Conservation (phyloP, 2,888 invertebrate species). For the Pristionchus exspectatus region DNA sequence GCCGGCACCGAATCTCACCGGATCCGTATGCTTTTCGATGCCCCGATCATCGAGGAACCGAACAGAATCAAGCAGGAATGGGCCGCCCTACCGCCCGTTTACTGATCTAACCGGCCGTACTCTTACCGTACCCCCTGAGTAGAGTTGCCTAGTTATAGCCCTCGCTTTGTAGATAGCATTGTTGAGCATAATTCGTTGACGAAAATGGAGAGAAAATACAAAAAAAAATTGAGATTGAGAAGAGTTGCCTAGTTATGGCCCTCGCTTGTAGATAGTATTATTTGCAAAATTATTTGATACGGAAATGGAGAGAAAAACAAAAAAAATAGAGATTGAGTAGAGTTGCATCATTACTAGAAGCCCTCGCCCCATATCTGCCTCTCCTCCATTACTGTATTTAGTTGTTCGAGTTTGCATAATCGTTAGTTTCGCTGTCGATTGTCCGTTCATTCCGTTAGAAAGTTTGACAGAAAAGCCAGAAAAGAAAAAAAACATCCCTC, state of each 20-base stretch:
- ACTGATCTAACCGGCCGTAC: not conserved
- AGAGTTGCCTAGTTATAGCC: constrained; percentile 26
- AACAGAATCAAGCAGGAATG: constrained; percentile 34
- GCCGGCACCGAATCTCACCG: not conserved
- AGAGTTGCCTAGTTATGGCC: constrained; percentile 33
- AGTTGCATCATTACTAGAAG: constrained; percentile 11
- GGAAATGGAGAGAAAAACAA: not conserved
- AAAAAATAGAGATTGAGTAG: not conserved
- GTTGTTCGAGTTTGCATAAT: not conserved
- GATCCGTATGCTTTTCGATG: constrained; percentile 3
- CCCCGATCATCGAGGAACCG: not conserved
- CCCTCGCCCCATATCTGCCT: not conserved
- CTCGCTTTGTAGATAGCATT: not conserved
- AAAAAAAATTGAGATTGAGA: not conserved
- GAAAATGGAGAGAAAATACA: not conserved
- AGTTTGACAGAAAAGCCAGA: no score
- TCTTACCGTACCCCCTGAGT: constrained; percentile 15
- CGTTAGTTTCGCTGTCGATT: no score
- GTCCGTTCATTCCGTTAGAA: no score
- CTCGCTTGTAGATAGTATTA: not conserved
- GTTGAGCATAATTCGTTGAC: not conserved
- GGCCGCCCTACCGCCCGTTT: constrained; percentile 1
- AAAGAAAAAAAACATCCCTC: not conserved
- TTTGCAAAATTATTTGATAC: not conserved
- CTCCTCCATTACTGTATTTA: not conserved